These are phyloP conservation scores for Mercenaria mercenaria DNA, from an alignment of 1,140 invertebrate genomes.

Conservation along the genomic window DNA sequence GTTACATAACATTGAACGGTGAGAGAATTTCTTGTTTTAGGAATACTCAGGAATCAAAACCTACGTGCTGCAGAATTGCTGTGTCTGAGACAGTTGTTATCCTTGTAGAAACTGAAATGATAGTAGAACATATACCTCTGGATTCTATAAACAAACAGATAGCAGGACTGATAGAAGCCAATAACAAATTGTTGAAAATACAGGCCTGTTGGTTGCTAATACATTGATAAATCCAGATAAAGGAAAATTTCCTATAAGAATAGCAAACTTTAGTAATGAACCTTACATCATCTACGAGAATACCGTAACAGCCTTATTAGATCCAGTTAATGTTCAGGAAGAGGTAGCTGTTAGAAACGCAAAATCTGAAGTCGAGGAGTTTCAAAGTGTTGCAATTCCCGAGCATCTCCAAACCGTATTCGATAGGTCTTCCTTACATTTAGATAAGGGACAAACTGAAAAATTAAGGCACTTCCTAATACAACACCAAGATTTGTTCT, in stretches of 20 bases:
- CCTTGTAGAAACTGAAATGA: not conserved
- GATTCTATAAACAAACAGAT: not conserved
- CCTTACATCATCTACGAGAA: constrained; percentile 13
- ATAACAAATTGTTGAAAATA: not conserved
- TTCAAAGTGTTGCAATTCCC: too few species aligned
- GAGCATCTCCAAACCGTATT: not conserved
- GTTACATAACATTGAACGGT: not conserved
- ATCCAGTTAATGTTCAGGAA: not conserved
- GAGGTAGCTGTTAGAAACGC: not conserved
- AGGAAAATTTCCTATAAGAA: constrained; percentile 15
- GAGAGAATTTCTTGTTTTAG: not conserved
- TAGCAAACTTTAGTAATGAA: constrained; percentile 30
- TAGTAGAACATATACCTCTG: not conserved
- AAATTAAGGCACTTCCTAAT: not conserved
- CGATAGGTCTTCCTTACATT: not conserved
- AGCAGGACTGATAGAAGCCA: not conserved
- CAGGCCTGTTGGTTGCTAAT: not conserved
- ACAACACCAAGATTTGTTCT: constrained; percentile 15
- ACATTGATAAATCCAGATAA: not conserved
- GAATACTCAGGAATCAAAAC: not conserved
- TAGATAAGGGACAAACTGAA: not conserved
- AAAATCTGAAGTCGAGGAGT: not conserved
- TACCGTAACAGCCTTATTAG: constrained; percentile 34
- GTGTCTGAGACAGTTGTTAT: not conserved
- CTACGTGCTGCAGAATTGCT: not conserved